Percentiles rank a stretch among this genome's conserved stretches.
Conservation (phyloP, 2,113 vertebrate species). For the Zapus hudsonius region DNA sequence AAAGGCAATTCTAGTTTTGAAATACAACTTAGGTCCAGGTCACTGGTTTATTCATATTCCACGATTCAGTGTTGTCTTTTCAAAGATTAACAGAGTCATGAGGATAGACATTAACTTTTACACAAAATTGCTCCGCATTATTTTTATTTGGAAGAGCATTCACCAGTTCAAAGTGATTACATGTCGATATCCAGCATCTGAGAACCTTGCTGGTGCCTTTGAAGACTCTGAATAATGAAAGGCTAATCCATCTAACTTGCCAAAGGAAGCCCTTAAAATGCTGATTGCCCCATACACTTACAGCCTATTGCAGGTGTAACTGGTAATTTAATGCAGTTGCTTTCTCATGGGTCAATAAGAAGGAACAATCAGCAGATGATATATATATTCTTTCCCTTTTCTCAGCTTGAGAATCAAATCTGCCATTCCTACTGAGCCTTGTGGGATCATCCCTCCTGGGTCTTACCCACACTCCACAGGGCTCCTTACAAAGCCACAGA, state of each 20-base stretch:
- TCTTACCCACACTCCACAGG: not conserved
- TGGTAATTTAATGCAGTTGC: not conserved
- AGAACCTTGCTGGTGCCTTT: not conserved
- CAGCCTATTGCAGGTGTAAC: not conserved
- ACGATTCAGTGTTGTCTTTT: not conserved
- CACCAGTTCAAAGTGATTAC: not conserved
- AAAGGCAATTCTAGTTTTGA: not conserved
- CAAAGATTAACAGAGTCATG: not conserved
- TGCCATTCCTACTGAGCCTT: not conserved
- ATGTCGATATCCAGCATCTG: not conserved
- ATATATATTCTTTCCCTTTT: not conserved
- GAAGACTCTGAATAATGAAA: conserved; percentile 1
- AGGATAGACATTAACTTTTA: conserved; percentile 1
- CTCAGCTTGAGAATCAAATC: not conserved
- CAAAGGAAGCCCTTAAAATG: not conserved
- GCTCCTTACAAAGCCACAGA: not conserved
- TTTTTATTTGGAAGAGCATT: not conserved
- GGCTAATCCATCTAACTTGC: not conserved
- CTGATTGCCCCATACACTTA: not conserved
- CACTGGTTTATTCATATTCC: not conserved
- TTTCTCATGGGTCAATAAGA: not conserved
- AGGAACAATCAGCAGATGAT: not conserved
- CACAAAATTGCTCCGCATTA: not conserved
- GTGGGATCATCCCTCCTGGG: not conserved
- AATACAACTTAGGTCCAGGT: not conserved